phyloP scores from a whole-genome alignment of 2,797 vertebrate genomes.

The Vespertilio murinus region DNA sequence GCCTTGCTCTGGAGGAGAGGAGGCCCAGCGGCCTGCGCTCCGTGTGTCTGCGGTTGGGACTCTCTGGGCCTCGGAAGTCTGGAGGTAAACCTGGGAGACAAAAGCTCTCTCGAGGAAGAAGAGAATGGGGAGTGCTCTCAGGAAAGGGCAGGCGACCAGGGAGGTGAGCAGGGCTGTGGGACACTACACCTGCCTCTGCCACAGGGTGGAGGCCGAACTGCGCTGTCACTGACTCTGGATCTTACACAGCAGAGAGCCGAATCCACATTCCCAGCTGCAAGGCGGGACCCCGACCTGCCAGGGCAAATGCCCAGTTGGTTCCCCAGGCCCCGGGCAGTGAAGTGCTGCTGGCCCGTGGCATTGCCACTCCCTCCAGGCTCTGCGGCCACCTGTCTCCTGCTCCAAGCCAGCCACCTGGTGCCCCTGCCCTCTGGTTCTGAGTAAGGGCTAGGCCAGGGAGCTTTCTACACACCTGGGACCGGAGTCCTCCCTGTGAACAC shows the following conservation, averaged over 20 bases:
- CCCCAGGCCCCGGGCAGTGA: rapidly evolving
- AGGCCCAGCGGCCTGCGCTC: rapidly evolving
- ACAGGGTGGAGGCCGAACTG: neutral
- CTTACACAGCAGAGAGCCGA: conserved; percentile 31
- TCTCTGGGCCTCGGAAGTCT: rapidly evolving
- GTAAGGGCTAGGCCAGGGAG: too few relatives aligned
- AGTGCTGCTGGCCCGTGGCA: rapidly evolving
- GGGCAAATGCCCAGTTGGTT: neutral
- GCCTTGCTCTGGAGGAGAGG: neutral
- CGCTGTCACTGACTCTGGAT: conserved; percentile 36
- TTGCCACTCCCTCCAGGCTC: rapidly evolving
- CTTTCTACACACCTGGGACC: neutral
- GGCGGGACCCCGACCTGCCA: conserved; percentile 12
- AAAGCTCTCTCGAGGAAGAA: neutral
- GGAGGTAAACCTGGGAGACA: neutral
- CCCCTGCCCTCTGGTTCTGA: neutral
- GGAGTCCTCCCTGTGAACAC: neutral
- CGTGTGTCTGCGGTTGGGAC: neutral
- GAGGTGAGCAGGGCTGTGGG: neutral
- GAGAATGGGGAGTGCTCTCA: neutral
- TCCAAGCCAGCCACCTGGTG: too few relatives aligned
- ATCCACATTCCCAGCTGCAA: conserved; percentile 44
- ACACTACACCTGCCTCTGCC: neutral
- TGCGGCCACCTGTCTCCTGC: neutral
- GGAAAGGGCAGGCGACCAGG: rapidly evolving